phyloP scores from a whole-genome alignment of 2,888 invertebrate species.

The Drepana falcataria region DNA sequence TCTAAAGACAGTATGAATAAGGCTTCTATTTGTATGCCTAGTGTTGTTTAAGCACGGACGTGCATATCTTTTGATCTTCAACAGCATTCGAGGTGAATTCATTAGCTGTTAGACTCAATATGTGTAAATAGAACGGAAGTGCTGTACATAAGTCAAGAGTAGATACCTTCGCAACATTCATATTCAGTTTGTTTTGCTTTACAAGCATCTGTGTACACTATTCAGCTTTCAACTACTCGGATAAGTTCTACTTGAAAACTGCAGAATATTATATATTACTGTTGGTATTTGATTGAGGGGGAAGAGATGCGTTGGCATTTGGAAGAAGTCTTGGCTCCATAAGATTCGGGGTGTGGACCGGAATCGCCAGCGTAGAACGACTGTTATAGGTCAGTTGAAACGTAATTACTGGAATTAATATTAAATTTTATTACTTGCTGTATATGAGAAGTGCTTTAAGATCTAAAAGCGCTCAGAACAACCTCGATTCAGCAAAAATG shows the following conservation, averaged over 20 bases:
- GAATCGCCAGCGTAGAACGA: too few species aligned
- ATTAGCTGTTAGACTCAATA: conserved; percentile 54
- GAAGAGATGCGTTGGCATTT: too few species aligned
- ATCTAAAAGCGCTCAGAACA: too few species aligned
- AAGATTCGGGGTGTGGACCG: too few species aligned
- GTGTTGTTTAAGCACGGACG: conserved; percentile 37
- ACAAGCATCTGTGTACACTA: neutral
- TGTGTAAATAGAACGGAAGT: conserved; percentile 75
- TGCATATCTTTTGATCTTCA: conserved; percentile 68
- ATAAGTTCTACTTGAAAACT: too few species aligned
- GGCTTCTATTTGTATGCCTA: conserved; percentile 19
- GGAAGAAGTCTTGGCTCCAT: too few species aligned
- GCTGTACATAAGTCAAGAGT: conserved; percentile 46
- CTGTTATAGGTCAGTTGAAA: too few species aligned
- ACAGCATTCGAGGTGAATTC: conserved; percentile 62
- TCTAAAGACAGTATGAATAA: conserved; percentile 16
- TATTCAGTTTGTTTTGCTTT: conserved; percentile 11
- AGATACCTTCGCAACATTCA: conserved; percentile 42
- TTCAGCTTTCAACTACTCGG: neutral
- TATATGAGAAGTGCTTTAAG: neutral
- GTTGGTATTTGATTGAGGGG: too few species aligned
- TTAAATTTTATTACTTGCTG: too few species aligned
- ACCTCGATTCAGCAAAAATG: conserved; percentile 25
- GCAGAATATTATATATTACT: too few species aligned
- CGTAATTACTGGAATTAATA: too few species aligned